Evolutionary conservation across 2,113 vertebrate genomes (phyloP), one percentile per base, ranked within the genome.

Genomic region (Paradisaea rubra): DNA sequence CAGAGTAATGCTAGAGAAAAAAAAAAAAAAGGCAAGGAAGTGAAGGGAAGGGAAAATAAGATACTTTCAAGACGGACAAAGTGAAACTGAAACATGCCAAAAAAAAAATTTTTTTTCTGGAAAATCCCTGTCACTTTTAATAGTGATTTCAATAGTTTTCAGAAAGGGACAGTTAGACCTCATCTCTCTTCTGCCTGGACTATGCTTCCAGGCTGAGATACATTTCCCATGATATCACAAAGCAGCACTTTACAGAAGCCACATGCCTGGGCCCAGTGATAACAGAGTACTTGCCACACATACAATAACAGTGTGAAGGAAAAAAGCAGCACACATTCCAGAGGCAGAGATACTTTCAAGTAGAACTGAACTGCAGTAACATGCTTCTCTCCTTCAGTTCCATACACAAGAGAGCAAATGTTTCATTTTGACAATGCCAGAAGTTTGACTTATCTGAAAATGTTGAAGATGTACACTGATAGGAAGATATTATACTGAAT

Each of bases 401-500:
- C 31, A 33, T 6, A 14, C 13, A 42, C 4, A 45, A n/a, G 39
- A 70, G 19, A 53, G 10, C 1, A 61, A 84, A 24, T 2, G 4
- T 33, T 78, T 78, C 15, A 10, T 81, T 93, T 35, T n/a, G 23
- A 21, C 9, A n/a, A 33, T 19, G 19, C 8, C 42, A 60, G 27
- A 64, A 68, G 13, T 35, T 80, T 41, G 33, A 45, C 4, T 65
- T 2, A 18, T 15, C 10, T 8, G 25, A 89, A 81, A 71, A 61
- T 2, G 1, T 0, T 30, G 3, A 60, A 33, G 10, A 57, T 1
- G 1, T 17, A 25, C 22, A 7, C 4, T 3, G 54, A 35, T 4
- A 37, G 15, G 4, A 63, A 65, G 12, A 45, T 24, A 5, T 7
- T 54, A 21, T 25, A 41, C 13, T 24, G 24, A 57, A 49, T 65